Percentiles rank a stretch among this genome's conserved stretches.
Evolutionary conservation across 2,113 vertebrate species (phyloP).

Genomic region (Struthidea cinerea): DNA sequence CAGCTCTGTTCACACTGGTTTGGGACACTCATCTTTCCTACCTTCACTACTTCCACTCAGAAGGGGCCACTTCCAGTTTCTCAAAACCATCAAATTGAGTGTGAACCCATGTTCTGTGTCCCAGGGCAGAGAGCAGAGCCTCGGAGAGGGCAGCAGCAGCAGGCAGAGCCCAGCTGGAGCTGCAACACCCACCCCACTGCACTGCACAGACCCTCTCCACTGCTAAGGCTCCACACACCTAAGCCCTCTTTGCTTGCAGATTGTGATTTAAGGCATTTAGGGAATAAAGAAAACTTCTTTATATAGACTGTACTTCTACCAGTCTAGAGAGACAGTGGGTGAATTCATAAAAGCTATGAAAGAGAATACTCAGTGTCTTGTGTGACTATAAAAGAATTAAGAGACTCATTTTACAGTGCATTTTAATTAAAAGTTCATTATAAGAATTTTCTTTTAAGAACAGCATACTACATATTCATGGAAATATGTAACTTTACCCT

Average conservation of each 20-base stretch:
- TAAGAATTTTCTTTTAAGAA: conserved; percentile 55
- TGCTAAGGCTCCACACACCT: not conserved
- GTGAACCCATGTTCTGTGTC: accelerated
- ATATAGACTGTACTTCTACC: not conserved
- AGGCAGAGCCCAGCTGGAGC: not conserved
- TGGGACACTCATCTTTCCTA: not conserved
- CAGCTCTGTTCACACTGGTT: not conserved
- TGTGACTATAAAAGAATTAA: conserved; percentile 1
- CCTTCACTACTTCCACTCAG: not conserved
- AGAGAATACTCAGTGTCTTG: not conserved
- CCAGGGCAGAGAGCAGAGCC: no score
- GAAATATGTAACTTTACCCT: conserved; percentile 63
- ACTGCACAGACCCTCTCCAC: not conserved
- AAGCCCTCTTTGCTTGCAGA: not conserved
- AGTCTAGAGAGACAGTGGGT: not conserved
- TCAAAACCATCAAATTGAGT: not conserved
- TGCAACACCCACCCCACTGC: not conserved
- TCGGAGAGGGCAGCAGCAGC: accelerated
- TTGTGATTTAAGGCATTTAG: not conserved
- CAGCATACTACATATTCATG: conserved; percentile 66
- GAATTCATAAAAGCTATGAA: not conserved
- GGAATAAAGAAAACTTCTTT: not conserved
- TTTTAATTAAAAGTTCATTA: conserved; percentile 73
- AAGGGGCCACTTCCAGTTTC: not conserved
- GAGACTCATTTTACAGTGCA: conserved; percentile 53